Percentiles rank a stretch among this genome's conserved stretches.
Evolutionary conservation across 2,797 vertebrate species (phyloP).

Genomic region (Melanotaenia pygmaea): DNA sequence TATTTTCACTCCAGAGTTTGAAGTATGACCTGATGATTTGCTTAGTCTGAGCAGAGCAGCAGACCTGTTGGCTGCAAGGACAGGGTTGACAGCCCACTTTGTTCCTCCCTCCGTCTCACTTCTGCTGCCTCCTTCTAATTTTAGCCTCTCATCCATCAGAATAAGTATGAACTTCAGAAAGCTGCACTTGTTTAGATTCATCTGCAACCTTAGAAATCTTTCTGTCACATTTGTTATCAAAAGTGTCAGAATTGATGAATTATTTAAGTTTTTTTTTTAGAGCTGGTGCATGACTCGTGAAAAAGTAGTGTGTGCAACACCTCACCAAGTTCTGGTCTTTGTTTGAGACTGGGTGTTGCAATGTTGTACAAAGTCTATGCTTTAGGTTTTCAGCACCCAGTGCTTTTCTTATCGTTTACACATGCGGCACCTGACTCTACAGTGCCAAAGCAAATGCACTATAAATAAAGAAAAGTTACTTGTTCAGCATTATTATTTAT

Average conservation of each 20-base stretch:
- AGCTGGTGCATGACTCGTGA: conserved; percentile 10
- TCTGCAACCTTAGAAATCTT: conserved; percentile 21
- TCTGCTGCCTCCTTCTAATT: conserved; percentile 39
- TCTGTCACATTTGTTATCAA: background rate
- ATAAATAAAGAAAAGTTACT: conserved; percentile 5
- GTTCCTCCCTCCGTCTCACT: conserved; percentile 34
- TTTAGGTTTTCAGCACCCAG: conserved; percentile 8
- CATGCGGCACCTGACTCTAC: background rate
- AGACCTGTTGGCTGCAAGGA: conserved; percentile 27
- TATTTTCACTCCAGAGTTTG: conserved; percentile 25
- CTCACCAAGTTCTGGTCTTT: conserved; percentile 9
- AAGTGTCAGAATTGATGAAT: conserved; percentile 3
- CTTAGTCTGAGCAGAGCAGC: conserved; percentile 10
- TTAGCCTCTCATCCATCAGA: conserved; percentile 37
- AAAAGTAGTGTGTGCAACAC: conserved; percentile 35
- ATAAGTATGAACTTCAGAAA: conserved; percentile 25
- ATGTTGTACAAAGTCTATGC: conserved; percentile 33
- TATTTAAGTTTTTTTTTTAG: background rate
- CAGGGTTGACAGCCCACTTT: conserved; percentile 29
- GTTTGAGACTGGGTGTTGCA: conserved; percentile 27
- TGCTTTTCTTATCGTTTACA: conserved; percentile 23
- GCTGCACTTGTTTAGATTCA: conserved; percentile 19
- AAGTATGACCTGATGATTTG: conserved; percentile 37
- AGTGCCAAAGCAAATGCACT: conserved; percentile 10
- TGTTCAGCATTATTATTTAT: background rate